These are phyloP conservation scores for Volucella inanis DNA, from an alignment of 2,888 invertebrate species.

Conservation along the genomic window DNA sequence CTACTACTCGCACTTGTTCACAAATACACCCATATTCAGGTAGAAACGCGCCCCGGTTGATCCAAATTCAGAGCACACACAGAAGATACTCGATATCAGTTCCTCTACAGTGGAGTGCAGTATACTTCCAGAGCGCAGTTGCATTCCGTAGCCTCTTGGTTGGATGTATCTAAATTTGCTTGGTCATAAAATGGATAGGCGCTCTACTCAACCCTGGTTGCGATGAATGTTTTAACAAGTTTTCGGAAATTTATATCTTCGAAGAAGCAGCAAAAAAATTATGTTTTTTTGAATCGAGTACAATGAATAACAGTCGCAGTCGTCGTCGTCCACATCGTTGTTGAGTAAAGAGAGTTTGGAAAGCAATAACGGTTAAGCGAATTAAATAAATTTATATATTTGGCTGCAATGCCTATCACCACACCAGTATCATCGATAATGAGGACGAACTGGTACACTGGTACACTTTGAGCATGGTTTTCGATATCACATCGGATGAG, in stretches of 20 bases:
- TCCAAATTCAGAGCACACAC: constrained; percentile 67
- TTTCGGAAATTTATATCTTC: constrained; percentile 63
- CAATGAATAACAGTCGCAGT: constrained; percentile 42
- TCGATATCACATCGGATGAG: background rate
- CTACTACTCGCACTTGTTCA: constrained; percentile 5
- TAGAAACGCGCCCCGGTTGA: constrained; percentile 16
- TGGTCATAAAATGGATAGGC: constrained; percentile 31
- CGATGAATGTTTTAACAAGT: constrained; percentile 54
- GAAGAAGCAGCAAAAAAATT: constrained; percentile 21
- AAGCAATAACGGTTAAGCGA: constrained; percentile 60
- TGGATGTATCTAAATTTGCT: constrained; percentile 42
- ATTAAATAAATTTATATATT: constrained; percentile 62
- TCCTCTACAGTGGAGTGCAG: background rate
- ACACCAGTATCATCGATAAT: constrained; percentile 19
- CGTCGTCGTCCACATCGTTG: no score
- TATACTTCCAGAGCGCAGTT: background rate
- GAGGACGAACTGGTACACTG: constrained; percentile 46
- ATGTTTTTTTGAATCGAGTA: constrained; percentile 33
- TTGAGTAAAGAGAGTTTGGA: constrained; percentile 36
- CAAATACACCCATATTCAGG: background rate
- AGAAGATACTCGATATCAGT: constrained; percentile 25
- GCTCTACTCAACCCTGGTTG: constrained; percentile 15
- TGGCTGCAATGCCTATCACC: background rate
- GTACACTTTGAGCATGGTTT: constrained; percentile 30
- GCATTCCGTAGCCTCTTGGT: background rate